Evolutionary conservation across 2,888 invertebrate species (phyloP), one percentile per base, ranked within the genome.

Genomic region (Mythimna lalbum): DNA sequence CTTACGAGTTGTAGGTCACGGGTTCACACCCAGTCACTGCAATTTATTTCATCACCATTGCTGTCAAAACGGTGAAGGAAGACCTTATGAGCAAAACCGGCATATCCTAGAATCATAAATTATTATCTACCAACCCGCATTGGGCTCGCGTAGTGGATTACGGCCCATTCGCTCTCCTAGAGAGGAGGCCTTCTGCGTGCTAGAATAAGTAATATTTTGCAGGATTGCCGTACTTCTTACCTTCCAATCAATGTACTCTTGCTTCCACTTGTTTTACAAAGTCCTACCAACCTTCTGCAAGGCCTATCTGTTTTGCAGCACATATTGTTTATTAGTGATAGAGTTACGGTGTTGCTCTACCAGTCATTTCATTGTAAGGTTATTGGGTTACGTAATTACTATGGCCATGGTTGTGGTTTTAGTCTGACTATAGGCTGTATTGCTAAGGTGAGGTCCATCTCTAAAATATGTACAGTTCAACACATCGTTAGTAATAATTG

Each of bases 291-390:
- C n/a, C 43, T 69, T 57, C 33, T 52, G 33, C 43, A 7, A 14
- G 21, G 19, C 3, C 2, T 27, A 0, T 5, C 33, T 57, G 43
- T 36, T 9, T 19, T 6, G 33, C 27, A 50, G 0, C 43, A 17
- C 33, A 31, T 36, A 36, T 55, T 76, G 73, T 77, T 73, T 78
- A 73, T 65, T 72, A 64, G 50, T 60, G 59, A 62, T 62, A 31
- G 55, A 57, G 63, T 61, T 56, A 36, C 39, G 53, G 53, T 56
- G 72, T 62, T 63, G 63, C 56, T 78, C 67, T 62, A 63, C 39
- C 55, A 49, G 63, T 63, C 56, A 76, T 61, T 80, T 53, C 64
- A 77, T 17, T 59, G 61, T 59, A 53, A 80, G 81, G 61, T 43
- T 64, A 69, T 79, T 56, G 75, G 47, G 47, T 74, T 52, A 59